These are phyloP conservation scores for Ailuropoda melanoleuca DNA, from an alignment of 2,113 vertebrate species.

Conservation along the genomic window DNA sequence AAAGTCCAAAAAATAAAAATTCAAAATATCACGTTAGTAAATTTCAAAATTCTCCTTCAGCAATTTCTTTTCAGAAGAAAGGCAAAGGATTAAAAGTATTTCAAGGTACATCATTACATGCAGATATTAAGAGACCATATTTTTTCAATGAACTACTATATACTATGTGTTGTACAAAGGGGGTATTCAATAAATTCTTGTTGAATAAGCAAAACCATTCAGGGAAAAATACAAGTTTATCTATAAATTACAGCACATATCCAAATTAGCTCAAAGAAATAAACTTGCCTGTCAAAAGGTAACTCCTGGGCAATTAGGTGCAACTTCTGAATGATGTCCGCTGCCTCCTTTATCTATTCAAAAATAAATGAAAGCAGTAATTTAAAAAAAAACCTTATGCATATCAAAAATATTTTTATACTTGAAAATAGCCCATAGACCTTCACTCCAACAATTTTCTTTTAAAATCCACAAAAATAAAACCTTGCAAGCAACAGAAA, in stretches of 20 bases:
- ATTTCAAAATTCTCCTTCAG: conserved; percentile 32
- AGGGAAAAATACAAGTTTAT: conserved; percentile 23
- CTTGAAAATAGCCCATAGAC: conserved; percentile 9
- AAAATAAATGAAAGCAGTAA: conserved; percentile 55
- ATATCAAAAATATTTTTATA: conserved; percentile 1
- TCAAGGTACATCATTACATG: conserved; percentile 15
- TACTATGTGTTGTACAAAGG: not conserved
- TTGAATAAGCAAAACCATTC: conserved; percentile 61
- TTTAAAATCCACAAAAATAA: conserved; percentile 37
- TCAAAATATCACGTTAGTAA: not conserved
- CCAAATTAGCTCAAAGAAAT: conserved; percentile 59
- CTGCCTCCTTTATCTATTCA: conserved; percentile 97
- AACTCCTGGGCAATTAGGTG: conserved; percentile 99
- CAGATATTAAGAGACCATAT: not conserved
- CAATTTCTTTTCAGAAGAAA: not conserved
- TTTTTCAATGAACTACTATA: conserved; percentile 43
- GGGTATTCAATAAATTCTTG: conserved; percentile 18
- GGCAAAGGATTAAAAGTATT: not conserved
- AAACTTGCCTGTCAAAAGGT: conserved; percentile 96
- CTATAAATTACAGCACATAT: conserved; percentile 4
- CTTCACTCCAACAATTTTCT: not conserved
- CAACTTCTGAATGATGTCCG: conserved; percentile 99
- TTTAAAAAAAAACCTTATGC: not conserved
- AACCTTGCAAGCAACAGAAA: conserved; percentile 5
- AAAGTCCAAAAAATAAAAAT: conserved; percentile 22